Conservation (phyloP, 2,113 vertebrate genomes). For the Stigmatopora nigra region DNA sequence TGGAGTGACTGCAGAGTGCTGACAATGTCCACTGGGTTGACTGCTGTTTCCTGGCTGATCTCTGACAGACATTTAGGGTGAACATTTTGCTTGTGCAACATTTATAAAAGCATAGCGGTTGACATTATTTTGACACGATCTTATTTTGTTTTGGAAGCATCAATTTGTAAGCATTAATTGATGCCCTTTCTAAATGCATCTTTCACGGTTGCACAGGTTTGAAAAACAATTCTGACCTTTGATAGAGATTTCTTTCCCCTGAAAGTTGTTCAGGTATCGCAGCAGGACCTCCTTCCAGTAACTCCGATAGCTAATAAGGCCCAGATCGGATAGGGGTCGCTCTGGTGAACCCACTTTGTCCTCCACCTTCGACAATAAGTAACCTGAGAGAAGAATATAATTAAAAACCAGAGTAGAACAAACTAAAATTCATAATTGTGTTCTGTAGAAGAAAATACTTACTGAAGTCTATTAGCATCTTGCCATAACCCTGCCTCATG, state of each 20-base stretch:
- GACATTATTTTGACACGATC: too few relatives aligned
- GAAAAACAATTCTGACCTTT: conserved; percentile 74
- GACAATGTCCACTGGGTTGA: conserved; percentile 96
- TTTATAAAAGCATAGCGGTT: too few relatives aligned
- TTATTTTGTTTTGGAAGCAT: too few relatives aligned
- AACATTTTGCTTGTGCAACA: not conserved
- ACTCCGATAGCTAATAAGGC: conserved; percentile 83
- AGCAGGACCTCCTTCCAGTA: conserved; percentile 96
- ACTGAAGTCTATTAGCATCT: conserved; percentile 92
- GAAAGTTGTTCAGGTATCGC: conserved; percentile 88
- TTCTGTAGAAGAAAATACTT: conserved; percentile 55
- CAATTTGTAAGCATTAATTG: too few relatives aligned
- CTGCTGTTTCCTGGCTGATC: conserved; percentile 96
- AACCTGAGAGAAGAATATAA: conserved; percentile 59
- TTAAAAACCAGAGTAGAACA: not conserved
- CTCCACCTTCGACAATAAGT: conserved; percentile 85
- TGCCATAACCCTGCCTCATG: conserved; percentile 85
- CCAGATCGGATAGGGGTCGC: conserved; percentile 83
- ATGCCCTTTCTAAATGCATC: not conserved
- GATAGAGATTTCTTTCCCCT: conserved; percentile 97
- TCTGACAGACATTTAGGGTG: conserved; percentile 62
- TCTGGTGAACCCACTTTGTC: conserved; percentile 85
- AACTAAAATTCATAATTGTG: not conserved
- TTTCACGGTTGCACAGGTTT: not conserved
- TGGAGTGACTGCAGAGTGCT: conserved; percentile 96